phyloP scores from a whole-genome alignment of 2,113 vertebrate genomes.

The Periophthalmus modestus region DNA sequence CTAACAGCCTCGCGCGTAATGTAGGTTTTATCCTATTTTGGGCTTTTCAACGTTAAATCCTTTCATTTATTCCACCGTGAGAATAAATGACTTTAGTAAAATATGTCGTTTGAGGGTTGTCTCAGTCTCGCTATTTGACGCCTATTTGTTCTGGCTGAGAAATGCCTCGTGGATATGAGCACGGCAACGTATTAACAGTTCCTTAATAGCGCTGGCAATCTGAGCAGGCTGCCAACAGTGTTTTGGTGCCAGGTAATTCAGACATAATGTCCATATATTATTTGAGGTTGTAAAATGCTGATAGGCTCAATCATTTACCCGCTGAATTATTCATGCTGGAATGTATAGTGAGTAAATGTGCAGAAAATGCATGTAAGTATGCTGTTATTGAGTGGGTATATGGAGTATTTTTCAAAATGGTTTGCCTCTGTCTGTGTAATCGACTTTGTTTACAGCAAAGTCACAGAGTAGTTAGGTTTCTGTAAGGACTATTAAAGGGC shows the following conservation, averaged over 20 bases:
- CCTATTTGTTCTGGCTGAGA: constrained; percentile 75
- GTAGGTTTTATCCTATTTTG: constrained; percentile 33
- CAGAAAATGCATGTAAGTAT: background rate
- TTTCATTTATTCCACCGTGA: constrained; percentile 39
- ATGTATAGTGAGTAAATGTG: background rate
- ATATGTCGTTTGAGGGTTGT: constrained; percentile 71
- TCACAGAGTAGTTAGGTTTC: too few relatives aligned
- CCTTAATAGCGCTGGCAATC: constrained; percentile 80
- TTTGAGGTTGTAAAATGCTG: constrained; percentile 41
- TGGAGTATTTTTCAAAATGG: background rate
- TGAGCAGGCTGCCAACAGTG: constrained; percentile 66
- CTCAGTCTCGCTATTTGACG: constrained; percentile 71
- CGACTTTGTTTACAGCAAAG: too few relatives aligned
- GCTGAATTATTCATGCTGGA: background rate
- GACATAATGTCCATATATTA: constrained; percentile 44
- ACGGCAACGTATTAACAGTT: constrained; percentile 77
- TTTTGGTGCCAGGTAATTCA: constrained; percentile 60
- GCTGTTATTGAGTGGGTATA: background rate
- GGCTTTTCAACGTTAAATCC: constrained; percentile 24
- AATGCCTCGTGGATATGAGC: constrained; percentile 74
- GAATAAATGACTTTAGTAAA: constrained; percentile 48
- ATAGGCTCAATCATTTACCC: background rate
- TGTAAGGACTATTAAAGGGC: too few relatives aligned
- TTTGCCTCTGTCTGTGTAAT: too few relatives aligned
- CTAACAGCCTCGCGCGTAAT: constrained; percentile 17